These are phyloP conservation scores for Pseudochirops cupreus DNA, from an alignment of 2,797 vertebrate species.

Conservation along the genomic window DNA sequence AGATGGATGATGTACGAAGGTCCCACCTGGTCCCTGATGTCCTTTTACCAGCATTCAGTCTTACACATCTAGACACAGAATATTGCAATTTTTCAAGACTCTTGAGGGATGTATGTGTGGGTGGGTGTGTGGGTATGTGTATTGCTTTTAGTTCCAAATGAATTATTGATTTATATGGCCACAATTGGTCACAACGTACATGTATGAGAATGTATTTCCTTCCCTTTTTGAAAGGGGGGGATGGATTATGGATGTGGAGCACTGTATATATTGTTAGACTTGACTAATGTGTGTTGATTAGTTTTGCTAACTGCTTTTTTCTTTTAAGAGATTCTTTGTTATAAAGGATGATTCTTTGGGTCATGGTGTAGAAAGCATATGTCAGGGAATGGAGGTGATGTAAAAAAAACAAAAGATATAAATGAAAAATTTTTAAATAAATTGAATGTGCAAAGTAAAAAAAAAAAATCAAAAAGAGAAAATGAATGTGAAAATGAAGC, in stretches of 20 bases:
- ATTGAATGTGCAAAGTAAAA: not conserved
- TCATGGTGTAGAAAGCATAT: not conserved
- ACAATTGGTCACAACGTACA: not conserved
- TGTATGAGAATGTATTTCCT: not conserved
- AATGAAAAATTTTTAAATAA: not conserved
- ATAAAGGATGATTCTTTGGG: not conserved
- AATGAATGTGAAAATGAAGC: not conserved
- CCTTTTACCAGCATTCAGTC: slow-evolving; percentile 11
- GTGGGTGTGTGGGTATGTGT: not conserved
- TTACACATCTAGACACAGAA: slow-evolving; percentile 6
- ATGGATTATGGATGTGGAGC: not conserved
- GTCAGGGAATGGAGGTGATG: not conserved
- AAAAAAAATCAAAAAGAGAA: not conserved
- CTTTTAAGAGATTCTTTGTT: not conserved
- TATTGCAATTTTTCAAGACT: not conserved
- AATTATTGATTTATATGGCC: not conserved
- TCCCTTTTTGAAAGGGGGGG: not conserved
- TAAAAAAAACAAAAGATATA: not conserved
- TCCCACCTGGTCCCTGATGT: slow-evolving; percentile 13
- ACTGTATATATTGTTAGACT: not conserved
- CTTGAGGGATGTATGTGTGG: not conserved
- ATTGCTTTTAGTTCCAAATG: not conserved
- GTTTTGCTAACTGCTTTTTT: not conserved
- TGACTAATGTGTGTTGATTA: not conserved
- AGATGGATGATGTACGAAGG: not conserved